Conservation (phyloP, 2,888 invertebrate species). For the Tuberolachnus salignus region DNA sequence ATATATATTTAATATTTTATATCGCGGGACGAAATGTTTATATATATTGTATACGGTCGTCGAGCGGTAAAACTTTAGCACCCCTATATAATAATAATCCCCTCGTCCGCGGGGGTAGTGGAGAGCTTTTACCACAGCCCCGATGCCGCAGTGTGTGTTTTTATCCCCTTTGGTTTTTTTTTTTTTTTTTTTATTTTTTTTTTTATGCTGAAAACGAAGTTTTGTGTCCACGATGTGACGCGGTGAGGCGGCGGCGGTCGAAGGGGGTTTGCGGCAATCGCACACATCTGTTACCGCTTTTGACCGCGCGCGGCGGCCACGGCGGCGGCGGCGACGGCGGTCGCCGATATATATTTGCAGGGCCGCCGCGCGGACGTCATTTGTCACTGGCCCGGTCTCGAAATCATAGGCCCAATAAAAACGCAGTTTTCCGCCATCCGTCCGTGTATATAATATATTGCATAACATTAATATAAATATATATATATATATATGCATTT, state of each 20-base stretch:
- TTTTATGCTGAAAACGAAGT: constrained; percentile 54
- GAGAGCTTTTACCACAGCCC: constrained; percentile 45
- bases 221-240: constrained; percentile 43
- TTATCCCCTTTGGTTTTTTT: constrained; percentile 37
- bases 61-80: constrained; percentile 43
- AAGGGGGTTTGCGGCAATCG: constrained; percentile 41
- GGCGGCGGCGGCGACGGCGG: constrained; percentile 52
- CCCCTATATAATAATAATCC: constrained; percentile 15
- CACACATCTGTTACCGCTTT: constrained; percentile 55
- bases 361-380: constrained; percentile 48
- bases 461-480: constrained; percentile 15
- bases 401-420: constrained; percentile 55
- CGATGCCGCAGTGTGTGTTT: constrained; percentile 25
- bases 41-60: too few relatives aligned
- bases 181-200: constrained; percentile 29
- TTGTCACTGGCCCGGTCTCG: constrained; percentile 47
- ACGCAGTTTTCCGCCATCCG: constrained; percentile 21
- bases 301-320: constrained; percentile 55
- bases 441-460: constrained; percentile 10
- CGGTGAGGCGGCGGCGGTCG: background rate
- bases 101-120: background rate
- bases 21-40: background rate
- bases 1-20: background rate
- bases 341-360: constrained; percentile 42
- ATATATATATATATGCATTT: background rate